Conservation (phyloP, 2,113 vertebrate genomes). For the Formicarius rufipectus region DNA sequence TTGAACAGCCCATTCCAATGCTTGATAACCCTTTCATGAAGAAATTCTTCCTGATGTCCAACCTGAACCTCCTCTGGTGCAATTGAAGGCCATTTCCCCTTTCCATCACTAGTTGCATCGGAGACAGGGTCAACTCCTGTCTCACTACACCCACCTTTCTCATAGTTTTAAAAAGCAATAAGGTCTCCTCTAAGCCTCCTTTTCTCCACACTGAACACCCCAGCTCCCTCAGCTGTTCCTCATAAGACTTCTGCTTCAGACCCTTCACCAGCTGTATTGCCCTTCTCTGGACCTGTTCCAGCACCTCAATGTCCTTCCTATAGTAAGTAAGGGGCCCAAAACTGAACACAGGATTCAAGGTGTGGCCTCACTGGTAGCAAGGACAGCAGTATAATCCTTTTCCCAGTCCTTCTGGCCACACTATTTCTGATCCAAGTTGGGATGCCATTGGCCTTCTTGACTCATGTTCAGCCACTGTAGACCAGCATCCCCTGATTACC, state of each 20-base stretch:
- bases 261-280: background rate
- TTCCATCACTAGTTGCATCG: background rate
- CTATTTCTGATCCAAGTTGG: background rate
- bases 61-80: background rate
- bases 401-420: background rate
- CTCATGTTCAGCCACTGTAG: background rate
- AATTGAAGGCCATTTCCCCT: background rate
- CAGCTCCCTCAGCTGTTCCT: background rate
- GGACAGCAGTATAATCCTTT: accelerated
- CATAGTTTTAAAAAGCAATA: background rate
- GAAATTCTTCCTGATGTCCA: background rate
- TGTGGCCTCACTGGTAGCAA: background rate
- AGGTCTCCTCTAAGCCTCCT: background rate
- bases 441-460: background rate
- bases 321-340: background rate
- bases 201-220: background rate
- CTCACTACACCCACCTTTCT: background rate
- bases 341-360: background rate
- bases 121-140: background rate
- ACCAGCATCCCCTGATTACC: background rate
- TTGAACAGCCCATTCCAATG: background rate
- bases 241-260: background rate
- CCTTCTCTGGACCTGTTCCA: background rate
- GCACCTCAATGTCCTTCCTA: background rate
- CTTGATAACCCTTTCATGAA: background rate